These are phyloP conservation scores for Australoheros facetus DNA, from an alignment of 2,797 vertebrate species.

Conservation along the genomic window DNA sequence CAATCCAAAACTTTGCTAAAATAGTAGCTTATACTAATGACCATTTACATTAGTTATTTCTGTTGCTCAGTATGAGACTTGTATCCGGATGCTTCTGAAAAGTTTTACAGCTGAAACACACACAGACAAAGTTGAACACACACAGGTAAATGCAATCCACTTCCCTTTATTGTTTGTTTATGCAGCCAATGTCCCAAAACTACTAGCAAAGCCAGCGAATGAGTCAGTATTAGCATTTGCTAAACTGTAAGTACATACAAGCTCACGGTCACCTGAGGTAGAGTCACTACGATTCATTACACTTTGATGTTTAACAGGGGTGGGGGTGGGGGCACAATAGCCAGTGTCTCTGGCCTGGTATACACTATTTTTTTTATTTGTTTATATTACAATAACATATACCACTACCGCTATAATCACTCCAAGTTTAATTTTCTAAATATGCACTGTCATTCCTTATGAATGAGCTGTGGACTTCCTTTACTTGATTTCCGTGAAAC, in stretches of 20 bases:
- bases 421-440: background rate
- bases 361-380: background rate
- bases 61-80: background rate
- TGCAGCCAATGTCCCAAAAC: constrained; percentile 39
- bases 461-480: background rate
- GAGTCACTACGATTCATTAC: constrained; percentile 22
- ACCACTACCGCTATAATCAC: too few species aligned
- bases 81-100: background rate
- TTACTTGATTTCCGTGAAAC: background rate
- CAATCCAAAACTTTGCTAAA: background rate
- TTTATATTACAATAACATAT: too few species aligned
- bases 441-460: background rate
- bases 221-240: constrained; percentile 41
- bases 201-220: constrained; percentile 50
- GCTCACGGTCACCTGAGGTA: constrained; percentile 35
- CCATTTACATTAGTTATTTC: background rate
- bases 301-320: constrained; percentile 9
- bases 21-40: background rate
- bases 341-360: background rate
- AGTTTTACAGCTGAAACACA: constrained; percentile 1
- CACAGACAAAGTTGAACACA: background rate
- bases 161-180: constrained; percentile 53
- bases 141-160: constrained; percentile 29
- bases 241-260: constrained; percentile 28
- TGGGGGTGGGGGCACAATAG: background rate